phyloP scores from a whole-genome alignment of 2,113 vertebrate species.

The Ptilonorhynchus violaceus region DNA sequence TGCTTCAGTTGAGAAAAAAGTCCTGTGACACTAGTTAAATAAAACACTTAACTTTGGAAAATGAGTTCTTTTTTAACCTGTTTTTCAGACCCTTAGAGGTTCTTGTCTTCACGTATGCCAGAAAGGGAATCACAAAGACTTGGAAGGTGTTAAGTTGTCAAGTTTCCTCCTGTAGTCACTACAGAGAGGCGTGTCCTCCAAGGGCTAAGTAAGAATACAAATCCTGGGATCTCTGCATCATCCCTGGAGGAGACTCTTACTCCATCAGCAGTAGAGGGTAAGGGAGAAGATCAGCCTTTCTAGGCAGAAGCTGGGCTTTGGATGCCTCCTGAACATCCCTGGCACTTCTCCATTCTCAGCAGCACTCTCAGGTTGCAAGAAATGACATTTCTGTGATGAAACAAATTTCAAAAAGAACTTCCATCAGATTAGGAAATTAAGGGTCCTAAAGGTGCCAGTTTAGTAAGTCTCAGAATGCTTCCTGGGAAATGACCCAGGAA shows the following conservation, averaged over 20 bases:
- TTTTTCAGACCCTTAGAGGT: background rate
- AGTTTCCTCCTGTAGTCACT: background rate
- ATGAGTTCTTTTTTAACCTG: background rate
- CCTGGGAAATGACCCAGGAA: background rate
- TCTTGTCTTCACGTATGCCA: background rate
- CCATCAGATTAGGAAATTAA: background rate
- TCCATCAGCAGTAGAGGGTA: background rate
- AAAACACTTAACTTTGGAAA: background rate
- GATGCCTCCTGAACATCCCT: background rate
- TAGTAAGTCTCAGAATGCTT: background rate
- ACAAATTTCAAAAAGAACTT: background rate
- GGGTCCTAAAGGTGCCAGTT: background rate
- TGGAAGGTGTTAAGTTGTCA: background rate
- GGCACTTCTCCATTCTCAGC: background rate
- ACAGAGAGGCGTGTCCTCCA: accelerated
- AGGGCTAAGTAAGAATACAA: background rate
- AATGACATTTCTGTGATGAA: background rate
- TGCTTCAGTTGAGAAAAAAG: background rate
- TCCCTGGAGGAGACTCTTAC: background rate
- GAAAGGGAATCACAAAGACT: background rate
- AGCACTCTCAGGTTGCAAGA: background rate
- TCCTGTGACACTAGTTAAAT: background rate
- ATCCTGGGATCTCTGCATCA: background rate
- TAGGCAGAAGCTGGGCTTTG: background rate
- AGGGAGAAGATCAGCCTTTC: background rate